phyloP scores from a whole-genome alignment of 2,797 vertebrate genomes.

The Cirrhinus mrigala region DNA sequence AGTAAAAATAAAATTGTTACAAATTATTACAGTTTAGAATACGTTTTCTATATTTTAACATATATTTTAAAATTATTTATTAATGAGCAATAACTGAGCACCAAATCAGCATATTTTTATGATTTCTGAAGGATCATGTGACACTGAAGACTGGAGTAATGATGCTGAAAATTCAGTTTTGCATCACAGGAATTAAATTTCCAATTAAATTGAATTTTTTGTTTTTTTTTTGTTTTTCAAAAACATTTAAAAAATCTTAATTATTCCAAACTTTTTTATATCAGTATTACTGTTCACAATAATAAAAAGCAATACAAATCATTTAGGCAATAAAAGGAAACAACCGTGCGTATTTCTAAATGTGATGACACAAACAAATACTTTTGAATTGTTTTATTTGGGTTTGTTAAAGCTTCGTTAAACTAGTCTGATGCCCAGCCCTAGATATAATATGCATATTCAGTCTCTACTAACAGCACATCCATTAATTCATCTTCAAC shows the following conservation, averaged over 20 bases:
- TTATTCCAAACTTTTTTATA: background rate
- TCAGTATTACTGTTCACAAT: background rate
- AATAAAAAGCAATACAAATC: background rate
- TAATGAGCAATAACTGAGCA: background rate
- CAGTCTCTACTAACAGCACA: background rate
- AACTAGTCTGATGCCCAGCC: background rate
- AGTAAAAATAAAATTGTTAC: background rate
- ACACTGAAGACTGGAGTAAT: background rate
- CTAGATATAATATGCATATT: background rate
- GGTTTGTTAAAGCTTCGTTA: background rate
- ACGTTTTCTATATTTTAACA: background rate
- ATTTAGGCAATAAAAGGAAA: background rate
- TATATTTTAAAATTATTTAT: background rate
- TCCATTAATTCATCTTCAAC: background rate
- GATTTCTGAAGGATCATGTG: background rate
- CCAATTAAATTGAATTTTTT: too few species aligned
- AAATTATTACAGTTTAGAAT: background rate
- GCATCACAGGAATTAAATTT: background rate
- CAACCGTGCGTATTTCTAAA: background rate
- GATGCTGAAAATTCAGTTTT: background rate
- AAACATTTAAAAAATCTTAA: background rate
- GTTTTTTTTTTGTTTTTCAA: background rate
- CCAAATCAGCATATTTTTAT: background rate
- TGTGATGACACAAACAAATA: background rate
- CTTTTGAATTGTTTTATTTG: background rate